Base-by-base conservation (phyloP, 2,888 invertebrate species). In the Xylophagus ater region DNA sequence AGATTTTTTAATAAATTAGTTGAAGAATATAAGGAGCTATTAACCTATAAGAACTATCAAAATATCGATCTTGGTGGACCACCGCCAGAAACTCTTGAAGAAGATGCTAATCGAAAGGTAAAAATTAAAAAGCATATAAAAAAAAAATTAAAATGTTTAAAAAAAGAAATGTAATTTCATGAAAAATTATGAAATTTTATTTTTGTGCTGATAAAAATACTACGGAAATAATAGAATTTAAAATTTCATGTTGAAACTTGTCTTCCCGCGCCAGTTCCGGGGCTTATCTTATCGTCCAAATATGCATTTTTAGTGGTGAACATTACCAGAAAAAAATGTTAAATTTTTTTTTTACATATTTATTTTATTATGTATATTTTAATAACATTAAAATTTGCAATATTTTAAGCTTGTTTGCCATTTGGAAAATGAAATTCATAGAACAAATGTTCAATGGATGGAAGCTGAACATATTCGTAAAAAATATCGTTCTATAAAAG, bases 341-440 rank as follows among this genome's bases (percentile, higher is more conserved):
- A 19, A 21, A 21, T 37, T 28, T 15, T 21, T 24, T 18, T 9
- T 25, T 39, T 19, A 18, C 13, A 18, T n/a, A n/a, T n/a, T n/a
- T n/a, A n/a, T n/a, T n/a, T n/a, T n/a, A n/a, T n/a, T n/a, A n/a
- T n/a, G n/a, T n/a, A n/a, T n/a, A n/a, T n/a, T n/a, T n/a, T n/a
- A n/a, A n/a, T n/a, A n/a, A n/a, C n/a, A n/a, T n/a, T n/a, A n/a
- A n/a, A n/a, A n/a, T n/a, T n/a, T n/a, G n/a, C n/a, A n/a, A n/a
- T 31, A 10, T 50, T 58, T 61, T 23, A 56, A 78, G 78, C 66
- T 73, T 17, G 72, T 74, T 1, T 73, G 78, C 4, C 76, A 77
- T 49, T 60, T 87, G 47, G 86, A 86, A 60, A 87, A 87, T 55
- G 80, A 81, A 57, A 79, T 87, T 42, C 84, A 87, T 55, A 78